Base-by-base conservation (phyloP, 2,113 vertebrate genomes). In the Stigmatopora nigra region DNA sequence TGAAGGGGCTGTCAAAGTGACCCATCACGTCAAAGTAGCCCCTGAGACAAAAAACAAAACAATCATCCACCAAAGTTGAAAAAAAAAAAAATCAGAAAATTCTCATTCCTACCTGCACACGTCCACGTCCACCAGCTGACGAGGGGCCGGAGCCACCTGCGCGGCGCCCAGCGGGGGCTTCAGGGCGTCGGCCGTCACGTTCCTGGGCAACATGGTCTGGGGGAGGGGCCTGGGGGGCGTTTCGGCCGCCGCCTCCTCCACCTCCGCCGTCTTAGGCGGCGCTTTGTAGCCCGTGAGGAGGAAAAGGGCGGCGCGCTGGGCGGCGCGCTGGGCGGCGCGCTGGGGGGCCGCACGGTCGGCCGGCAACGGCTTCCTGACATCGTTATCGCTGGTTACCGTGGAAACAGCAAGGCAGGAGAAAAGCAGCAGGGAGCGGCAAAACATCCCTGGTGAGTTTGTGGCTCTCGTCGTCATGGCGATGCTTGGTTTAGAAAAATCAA, bases 11-110 rank as follows among this genome's bases (percentile, higher is more conserved):
- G 84, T 96, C 94, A 0, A 92, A 96, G 78, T 96, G 94, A 22
- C 94, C 94, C 93, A 95, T 95, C 15, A 96, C 94, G 1, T 95
- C 94, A 44, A 88, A 96, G 86, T 96, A 67, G 19, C 63, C 63
- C 38, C 63, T 65, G 63, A 22, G 36, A 14, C 2, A 3, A 49
- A 6, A 31, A 63, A 22, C 12, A n/a, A n/a, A n/a, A 22, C 12
- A 1, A 9, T 60, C 20, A 41, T 10, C 25, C 25, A 31, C 25
- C 1, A 31, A 31, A 31, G 25, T 31, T 31, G 25, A 31, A 31
- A 31, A 31, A 31, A 31, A n/a, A n/a, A n/a, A n/a, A n/a, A n/a
- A n/a, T n/a, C n/a, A n/a, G n/a, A n/a, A n/a, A n/a, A n/a, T n/a
- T n/a, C n/a, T n/a, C n/a, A n/a, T n/a, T n/a, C n/a, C n/a, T n/a